These are phyloP conservation scores for Argya squamiceps DNA, from an alignment of 2,797 vertebrate species.

Conservation along the genomic window DNA sequence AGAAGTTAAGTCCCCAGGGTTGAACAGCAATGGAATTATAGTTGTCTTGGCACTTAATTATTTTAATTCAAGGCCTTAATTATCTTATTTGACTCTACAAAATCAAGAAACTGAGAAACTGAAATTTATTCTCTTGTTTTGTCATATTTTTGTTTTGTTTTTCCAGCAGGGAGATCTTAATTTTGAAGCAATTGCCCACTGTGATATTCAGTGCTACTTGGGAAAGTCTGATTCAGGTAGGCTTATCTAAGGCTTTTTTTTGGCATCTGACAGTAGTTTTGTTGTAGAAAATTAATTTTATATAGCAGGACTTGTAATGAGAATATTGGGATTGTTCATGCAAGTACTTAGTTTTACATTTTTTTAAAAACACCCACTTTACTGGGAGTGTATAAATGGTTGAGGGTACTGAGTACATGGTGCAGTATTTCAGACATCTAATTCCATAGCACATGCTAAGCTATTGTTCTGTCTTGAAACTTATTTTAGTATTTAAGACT, in stretches of 20 bases:
- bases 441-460: not conserved
- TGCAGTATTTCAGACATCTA: not conserved
- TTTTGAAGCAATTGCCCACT: conserved; percentile 85
- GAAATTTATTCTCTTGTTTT: not conserved
- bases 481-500: not conserved
- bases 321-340: not conserved
- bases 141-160: conserved; percentile 33
- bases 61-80: not conserved
- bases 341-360: not conserved
- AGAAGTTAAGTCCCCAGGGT: not conserved
- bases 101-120: not conserved
- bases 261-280: not conserved
- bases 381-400: not conserved
- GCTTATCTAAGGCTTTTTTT: not conserved
- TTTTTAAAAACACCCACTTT: not conserved
- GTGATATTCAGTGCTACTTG: conserved; percentile 88
- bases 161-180: conserved; percentile 80
- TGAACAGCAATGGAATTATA: not conserved
- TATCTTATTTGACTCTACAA: not conserved
- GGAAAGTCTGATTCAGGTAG: conserved; percentile 88
- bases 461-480: not conserved
- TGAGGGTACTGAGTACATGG: not conserved
- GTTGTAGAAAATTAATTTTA: not conserved
- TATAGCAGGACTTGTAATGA: not conserved
- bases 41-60: not conserved